phyloP scores from a whole-genome alignment of 1,140 invertebrate species.

The Manduca sexta region DNA sequence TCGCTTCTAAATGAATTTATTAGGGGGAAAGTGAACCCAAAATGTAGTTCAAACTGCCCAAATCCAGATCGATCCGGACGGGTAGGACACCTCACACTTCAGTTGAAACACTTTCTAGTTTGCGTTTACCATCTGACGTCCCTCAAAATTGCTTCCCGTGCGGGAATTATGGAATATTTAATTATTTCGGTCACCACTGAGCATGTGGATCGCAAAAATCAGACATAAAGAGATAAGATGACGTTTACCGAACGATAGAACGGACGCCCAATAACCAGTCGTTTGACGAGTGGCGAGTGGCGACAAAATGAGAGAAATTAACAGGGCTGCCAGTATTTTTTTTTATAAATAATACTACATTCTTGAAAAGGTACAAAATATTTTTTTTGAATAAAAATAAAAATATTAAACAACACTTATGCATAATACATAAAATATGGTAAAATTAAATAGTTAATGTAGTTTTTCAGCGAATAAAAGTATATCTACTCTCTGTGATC shows the following conservation, averaged over 20 bases:
- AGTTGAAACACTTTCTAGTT: slow-evolving; percentile 66
- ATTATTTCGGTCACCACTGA: slow-evolving; percentile 67
- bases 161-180: slow-evolving; percentile 68
- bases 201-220: slow-evolving; percentile 67
- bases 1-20: slow-evolving; percentile 46
- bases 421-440: too few relatives aligned
- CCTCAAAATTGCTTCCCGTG: slow-evolving; percentile 64
- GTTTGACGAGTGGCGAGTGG: slow-evolving; percentile 53
- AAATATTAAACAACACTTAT: neutral
- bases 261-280: too few relatives aligned
- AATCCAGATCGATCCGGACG: slow-evolving; percentile 69
- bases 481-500: too few relatives aligned
- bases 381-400: neutral
- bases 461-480: too few relatives aligned
- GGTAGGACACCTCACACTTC: slow-evolving; percentile 53
- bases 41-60: slow-evolving; percentile 53
- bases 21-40: slow-evolving; percentile 45
- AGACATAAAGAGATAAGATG: slow-evolving; percentile 67
- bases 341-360: neutral
- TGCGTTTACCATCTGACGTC: slow-evolving; percentile 52
- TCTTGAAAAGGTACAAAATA: too few relatives aligned
- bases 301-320: slow-evolving; percentile 40
- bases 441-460: too few relatives aligned
- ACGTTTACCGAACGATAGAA: slow-evolving; percentile 65
- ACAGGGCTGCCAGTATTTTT: neutral